Conservation (phyloP, 2,888 invertebrate genomes). For the Amphipyra tragopoginis region DNA sequence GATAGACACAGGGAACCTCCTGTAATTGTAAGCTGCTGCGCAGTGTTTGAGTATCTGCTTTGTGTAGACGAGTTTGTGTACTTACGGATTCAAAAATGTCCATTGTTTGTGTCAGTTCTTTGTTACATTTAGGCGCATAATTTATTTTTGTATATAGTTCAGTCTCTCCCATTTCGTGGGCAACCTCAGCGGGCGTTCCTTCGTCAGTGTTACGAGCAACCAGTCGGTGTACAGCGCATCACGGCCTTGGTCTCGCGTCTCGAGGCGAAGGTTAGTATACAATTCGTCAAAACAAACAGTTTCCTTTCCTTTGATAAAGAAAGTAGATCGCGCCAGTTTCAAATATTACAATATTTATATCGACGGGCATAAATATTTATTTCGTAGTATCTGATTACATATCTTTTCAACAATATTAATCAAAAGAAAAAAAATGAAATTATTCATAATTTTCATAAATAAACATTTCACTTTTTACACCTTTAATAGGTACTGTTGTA, state of each 20-base stretch:
- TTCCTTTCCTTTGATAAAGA: constrained; percentile 41
- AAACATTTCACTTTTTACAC: too few relatives aligned
- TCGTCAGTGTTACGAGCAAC: constrained; percentile 90
- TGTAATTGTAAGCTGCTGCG: constrained; percentile 70
- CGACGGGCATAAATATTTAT: neutral
- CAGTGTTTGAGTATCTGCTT: constrained; percentile 60
- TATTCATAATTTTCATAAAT: too few relatives aligned
- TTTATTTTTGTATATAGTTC: constrained; percentile 85
- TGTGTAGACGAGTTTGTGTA: constrained; percentile 41
- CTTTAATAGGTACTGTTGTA: neutral
- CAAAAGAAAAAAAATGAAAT: too few relatives aligned
- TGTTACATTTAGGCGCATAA: constrained; percentile 62
- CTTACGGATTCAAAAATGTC: constrained; percentile 37
- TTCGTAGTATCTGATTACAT: neutral
- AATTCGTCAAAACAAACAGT: constrained; percentile 68
- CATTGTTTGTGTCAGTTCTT: constrained; percentile 63
- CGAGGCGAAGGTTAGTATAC: constrained; percentile 90
- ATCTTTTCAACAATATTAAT: neutral
- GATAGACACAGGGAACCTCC: constrained; percentile 61
- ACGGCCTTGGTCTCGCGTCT: constrained; percentile 92
- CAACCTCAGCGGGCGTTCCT: constrained; percentile 91
- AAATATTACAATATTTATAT: constrained; percentile 17
- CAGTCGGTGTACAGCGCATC: constrained; percentile 91
- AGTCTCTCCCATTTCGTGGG: constrained; percentile 90
- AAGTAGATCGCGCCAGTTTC: constrained; percentile 55